phyloP scores from a whole-genome alignment of 1,140 invertebrate species.

The Meloidogyne floridensis region DNA sequence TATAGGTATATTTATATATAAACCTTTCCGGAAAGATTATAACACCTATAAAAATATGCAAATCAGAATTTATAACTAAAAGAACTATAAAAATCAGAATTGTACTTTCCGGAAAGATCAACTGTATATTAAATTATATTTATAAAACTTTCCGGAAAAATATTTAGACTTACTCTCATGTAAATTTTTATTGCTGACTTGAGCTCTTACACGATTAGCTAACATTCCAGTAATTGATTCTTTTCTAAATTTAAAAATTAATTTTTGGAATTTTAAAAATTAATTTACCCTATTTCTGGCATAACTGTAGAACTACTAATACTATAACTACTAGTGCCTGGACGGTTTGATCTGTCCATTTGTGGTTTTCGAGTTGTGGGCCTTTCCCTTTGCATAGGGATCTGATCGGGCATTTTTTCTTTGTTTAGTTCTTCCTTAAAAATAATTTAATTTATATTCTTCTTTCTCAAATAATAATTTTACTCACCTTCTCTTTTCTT shows the following conservation, averaged over 20 bases:
- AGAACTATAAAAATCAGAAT: slow-evolving; percentile 4
- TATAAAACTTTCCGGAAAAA: neutral
- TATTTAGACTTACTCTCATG: neutral
- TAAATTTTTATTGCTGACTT: slow-evolving; percentile 22
- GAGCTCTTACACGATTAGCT: neutral
- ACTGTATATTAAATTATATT: neutral
- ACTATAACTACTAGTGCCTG: slow-evolving; percentile 57
- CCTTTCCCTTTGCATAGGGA: slow-evolving; percentile 51
- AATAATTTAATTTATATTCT: neutral
- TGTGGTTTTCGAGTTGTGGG: slow-evolving; percentile 50
- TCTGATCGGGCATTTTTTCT: neutral
- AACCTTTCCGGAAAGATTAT: neutral
- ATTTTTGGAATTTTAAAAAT: neutral
- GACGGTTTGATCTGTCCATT: slow-evolving; percentile 53
- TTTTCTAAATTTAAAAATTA: slow-evolving; percentile 23
- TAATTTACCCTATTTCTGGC: slow-evolving; percentile 28
- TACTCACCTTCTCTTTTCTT: neutral
- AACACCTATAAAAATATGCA: neutral
- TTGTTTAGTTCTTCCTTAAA: neutral
- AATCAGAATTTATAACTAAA: slow-evolving; percentile 12
- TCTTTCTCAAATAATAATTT: slow-evolving; percentile 4
- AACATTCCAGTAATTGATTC: slow-evolving; percentile 8
- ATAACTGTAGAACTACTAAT: slow-evolving; percentile 61
- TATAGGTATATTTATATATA: slow-evolving; percentile 18
- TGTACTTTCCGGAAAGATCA: slow-evolving; percentile 19